These are phyloP conservation scores for Scomber colias DNA, from an alignment of 2,113 vertebrate genomes.

Conservation along the genomic window DNA sequence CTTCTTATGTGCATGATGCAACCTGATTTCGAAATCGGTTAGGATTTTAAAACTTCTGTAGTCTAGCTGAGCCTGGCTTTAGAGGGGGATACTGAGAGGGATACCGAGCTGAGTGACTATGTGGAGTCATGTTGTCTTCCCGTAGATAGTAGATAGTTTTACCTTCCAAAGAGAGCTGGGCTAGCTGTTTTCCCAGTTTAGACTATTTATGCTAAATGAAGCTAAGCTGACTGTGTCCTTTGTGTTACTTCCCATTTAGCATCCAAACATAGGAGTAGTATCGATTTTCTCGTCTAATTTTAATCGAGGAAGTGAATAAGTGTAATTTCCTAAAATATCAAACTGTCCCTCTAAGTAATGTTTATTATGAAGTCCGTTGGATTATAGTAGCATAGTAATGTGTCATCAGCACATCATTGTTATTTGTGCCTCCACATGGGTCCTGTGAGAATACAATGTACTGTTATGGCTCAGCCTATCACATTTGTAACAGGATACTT, in stretches of 20 bases:
- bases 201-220: too few species aligned
- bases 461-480: slow-evolving; percentile 59
- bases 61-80: too few species aligned
- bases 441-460: slow-evolving; percentile 65
- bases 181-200: neutral
- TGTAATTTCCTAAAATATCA: neutral
- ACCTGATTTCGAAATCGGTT: too few species aligned
- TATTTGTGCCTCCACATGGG: slow-evolving; percentile 39
- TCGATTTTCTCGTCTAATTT: neutral
- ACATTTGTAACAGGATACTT: slow-evolving; percentile 70
- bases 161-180: neutral
- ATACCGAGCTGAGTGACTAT: too few species aligned
- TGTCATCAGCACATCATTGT: slow-evolving; percentile 28
- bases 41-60: too few species aligned
- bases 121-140: neutral
- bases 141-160: too few species aligned
- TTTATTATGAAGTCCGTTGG: slow-evolving; percentile 14
- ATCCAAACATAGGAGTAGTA: neutral
- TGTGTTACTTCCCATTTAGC: neutral
- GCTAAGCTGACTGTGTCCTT: neutral
- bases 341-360: neutral
- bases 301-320: neutral
- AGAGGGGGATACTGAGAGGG: too few species aligned
- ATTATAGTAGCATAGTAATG: slow-evolving; percentile 36
- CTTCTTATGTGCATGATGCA: too few species aligned